A percentile compares a stretch with the other conserved stretches of the same genome.
phyloP scores from a whole-genome alignment of 2,888 invertebrate genomes.

The Diarsia rubi region DNA sequence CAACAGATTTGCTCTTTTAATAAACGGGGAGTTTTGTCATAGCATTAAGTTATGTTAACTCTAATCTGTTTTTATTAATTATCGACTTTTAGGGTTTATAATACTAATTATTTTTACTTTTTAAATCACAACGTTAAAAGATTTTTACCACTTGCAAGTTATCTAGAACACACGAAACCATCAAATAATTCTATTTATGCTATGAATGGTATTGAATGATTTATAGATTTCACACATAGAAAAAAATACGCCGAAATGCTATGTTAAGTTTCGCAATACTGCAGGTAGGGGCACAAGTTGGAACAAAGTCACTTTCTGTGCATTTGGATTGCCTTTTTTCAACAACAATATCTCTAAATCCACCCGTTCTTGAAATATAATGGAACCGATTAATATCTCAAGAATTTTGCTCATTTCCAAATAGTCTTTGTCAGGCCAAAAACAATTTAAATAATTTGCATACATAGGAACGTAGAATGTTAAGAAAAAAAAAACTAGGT shows the following conservation, averaged over 20 bases:
- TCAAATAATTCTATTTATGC: too few relatives aligned
- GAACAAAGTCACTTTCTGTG: background rate
- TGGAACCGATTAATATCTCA: background rate
- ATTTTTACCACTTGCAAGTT: too few relatives aligned
- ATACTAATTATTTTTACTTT: too few relatives aligned
- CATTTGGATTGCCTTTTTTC: background rate
- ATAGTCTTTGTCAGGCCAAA: background rate
- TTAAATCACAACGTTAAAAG: too few relatives aligned
- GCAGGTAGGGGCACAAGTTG: too few relatives aligned
- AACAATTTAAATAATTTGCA: conserved; percentile 14
- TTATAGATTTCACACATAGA: background rate
- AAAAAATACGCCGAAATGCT: background rate
- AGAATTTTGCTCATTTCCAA: background rate
- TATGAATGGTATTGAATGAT: too few relatives aligned
- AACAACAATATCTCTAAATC: background rate
- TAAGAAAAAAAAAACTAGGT: background rate
- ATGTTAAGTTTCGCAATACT: background rate
- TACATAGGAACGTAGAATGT: background rate
- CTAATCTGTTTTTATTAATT: background rate
- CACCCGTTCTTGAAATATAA: background rate
- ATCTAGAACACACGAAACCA: too few relatives aligned
- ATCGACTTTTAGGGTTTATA: too few relatives aligned
- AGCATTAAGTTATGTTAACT: background rate
- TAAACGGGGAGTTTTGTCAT: background rate
- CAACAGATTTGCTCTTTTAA: background rate